Percentiles rank a stretch among this genome's conserved stretches.
Conservation (phyloP, 2,888 invertebrate genomes). For the Tricholauxania praeusta region DNA sequence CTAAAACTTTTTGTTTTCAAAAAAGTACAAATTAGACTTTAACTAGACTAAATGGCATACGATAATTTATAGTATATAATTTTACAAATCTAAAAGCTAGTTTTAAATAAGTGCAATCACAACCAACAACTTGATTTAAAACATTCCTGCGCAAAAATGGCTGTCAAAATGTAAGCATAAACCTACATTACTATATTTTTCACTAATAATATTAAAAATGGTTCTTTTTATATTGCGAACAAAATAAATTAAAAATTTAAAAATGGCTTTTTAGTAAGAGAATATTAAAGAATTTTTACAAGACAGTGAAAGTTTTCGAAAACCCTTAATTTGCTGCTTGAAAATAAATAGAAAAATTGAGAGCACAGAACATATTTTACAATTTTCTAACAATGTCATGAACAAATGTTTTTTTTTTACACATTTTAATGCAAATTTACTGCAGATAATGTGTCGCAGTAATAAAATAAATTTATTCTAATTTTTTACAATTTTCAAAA, state of each 20-base stretch:
- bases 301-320: too few relatives aligned
- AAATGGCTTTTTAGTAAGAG: too few relatives aligned
- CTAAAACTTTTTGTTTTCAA: conserved; percentile 30
- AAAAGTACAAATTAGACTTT: conserved; percentile 52
- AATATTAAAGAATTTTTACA: too few relatives aligned
- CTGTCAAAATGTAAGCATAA: conserved; percentile 52
- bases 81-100: conserved; percentile 39
- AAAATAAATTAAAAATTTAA: too few relatives aligned
- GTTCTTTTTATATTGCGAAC: too few relatives aligned
- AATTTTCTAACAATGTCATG: too few relatives aligned
- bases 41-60: conserved; percentile 41
- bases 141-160: conserved; percentile 51
- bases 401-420: not conserved
- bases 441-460: conserved; percentile 3
- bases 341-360: too few relatives aligned
- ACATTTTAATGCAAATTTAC: not conserved
- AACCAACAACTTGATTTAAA: conserved; percentile 32
- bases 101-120: conserved; percentile 43
- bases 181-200: too few relatives aligned
- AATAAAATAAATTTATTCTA: not conserved
- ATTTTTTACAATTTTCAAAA: not conserved
- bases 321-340: too few relatives aligned
- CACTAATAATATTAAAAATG: too few relatives aligned
- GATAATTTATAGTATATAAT: conserved; percentile 38
- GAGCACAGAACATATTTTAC: too few relatives aligned